Conservation (phyloP, 2,888 invertebrate genomes). For the Apeira syringaria region DNA sequence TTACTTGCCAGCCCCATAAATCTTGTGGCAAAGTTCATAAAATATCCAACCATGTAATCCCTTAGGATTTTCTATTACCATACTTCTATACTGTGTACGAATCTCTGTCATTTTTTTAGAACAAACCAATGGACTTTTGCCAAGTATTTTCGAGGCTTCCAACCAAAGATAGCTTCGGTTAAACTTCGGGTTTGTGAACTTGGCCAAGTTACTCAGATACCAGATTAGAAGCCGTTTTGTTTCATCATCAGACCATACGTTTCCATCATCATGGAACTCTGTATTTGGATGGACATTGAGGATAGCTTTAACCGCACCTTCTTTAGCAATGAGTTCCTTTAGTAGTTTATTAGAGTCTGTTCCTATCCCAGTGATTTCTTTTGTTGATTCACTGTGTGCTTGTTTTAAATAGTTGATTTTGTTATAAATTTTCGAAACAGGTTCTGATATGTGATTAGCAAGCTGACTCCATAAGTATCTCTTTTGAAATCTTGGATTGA, state of each 20-base stretch:
- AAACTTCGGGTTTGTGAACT: slow-evolving; percentile 72
- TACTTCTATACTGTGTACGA: slow-evolving; percentile 61
- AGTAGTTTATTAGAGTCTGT: slow-evolving; percentile 42
- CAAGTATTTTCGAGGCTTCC: slow-evolving; percentile 58
- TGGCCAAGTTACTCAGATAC: slow-evolving; percentile 71
- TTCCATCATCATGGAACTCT: slow-evolving; percentile 40
- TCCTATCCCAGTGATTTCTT: slow-evolving; percentile 37
- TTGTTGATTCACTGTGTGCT: slow-evolving; percentile 44
- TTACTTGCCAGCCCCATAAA: slow-evolving; percentile 72
- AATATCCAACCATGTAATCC: slow-evolving; percentile 61
- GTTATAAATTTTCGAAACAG: slow-evolving; percentile 58
- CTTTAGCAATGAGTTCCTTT: slow-evolving; percentile 55
- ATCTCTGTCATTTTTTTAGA: slow-evolving; percentile 75
- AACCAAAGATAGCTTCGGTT: slow-evolving; percentile 68
- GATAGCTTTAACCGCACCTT: slow-evolving; percentile 45
- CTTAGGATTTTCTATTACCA: slow-evolving; percentile 58
- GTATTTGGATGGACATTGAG: slow-evolving; percentile 43
- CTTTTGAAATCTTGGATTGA: slow-evolving; percentile 65
- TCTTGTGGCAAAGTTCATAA: slow-evolving; percentile 67
- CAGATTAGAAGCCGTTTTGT: slow-evolving; percentile 59
- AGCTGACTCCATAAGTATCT: slow-evolving; percentile 68
- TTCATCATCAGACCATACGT: slow-evolving; percentile 60
- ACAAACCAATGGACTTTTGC: slow-evolving; percentile 64
- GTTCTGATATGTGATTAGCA: slow-evolving; percentile 52
- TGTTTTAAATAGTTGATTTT: slow-evolving; percentile 70